Percentiles rank a stretch among this genome's conserved stretches.
Conservation (phyloP, 2,113 vertebrate genomes). For the Gasterosteus aculeatus region DNA sequence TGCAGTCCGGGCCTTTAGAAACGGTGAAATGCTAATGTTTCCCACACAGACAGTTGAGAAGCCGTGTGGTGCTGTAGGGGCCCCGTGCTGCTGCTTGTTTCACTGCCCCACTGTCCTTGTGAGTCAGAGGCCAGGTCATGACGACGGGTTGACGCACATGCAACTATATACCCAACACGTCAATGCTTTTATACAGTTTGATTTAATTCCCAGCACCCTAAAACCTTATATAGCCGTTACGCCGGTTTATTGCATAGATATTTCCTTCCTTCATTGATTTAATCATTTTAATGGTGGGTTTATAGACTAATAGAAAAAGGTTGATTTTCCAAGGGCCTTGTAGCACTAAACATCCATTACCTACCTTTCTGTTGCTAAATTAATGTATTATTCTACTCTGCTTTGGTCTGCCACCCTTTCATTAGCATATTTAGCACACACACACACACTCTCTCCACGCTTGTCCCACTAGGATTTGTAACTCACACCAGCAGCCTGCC, state of each 20-base stretch:
- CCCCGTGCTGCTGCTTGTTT: conserved; percentile 78
- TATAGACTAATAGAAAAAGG: conserved; percentile 57
- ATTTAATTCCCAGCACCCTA: conserved; percentile 33
- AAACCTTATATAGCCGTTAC: conserved; percentile 31
- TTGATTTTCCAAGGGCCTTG: conserved; percentile 29
- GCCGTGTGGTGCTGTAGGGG: conserved; percentile 69
- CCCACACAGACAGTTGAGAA: conserved; percentile 46
- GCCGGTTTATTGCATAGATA: conserved; percentile 26
- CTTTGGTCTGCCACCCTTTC: background rate
- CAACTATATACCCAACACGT: conserved; percentile 12
- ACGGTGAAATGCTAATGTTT: conserved; percentile 10
- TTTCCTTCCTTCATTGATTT: conserved; percentile 56
- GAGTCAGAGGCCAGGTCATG: conserved; percentile 79
- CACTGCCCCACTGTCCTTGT: conserved; percentile 81
- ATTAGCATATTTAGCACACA: background rate
- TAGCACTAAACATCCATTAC: conserved; percentile 49
- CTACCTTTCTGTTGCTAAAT: conserved; percentile 34
- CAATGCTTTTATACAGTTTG: conserved; percentile 19
- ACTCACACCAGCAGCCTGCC: conserved; percentile 38
- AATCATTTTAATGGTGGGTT: conserved; percentile 65
- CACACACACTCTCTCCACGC: background rate
- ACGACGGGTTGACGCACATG: conserved; percentile 50
- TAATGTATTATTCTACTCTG: background rate
- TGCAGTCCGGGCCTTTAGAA: background rate
- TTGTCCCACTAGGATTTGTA: conserved; percentile 54